Evolutionary conservation across 2,888 invertebrate species (phyloP).

Genomic region (Palloptera scutellata): DNA sequence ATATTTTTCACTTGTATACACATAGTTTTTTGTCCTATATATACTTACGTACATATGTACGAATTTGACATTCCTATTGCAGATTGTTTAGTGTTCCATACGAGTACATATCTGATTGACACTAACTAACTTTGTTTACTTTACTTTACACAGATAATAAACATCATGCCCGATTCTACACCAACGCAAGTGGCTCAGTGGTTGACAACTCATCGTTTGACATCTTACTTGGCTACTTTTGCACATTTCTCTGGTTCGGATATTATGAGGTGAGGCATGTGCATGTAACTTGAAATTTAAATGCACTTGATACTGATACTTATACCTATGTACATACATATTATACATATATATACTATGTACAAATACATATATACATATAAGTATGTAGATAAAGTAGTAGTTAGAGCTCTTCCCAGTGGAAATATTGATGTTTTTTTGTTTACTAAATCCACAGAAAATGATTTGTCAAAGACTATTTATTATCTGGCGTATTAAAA

Average conservation of each 20-base stretch:
- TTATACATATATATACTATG: too few species aligned
- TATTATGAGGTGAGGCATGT: conserved; percentile 72
- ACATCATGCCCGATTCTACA: conserved; percentile 74
- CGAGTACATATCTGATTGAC: background rate
- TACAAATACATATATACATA: too few species aligned
- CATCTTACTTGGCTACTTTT: conserved; percentile 78
- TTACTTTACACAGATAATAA: conserved; percentile 57
- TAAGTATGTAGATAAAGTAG: too few species aligned
- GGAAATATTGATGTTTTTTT: too few species aligned
- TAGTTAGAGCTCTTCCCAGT: too few species aligned
- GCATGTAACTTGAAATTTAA: background rate
- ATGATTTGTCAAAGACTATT: too few species aligned
- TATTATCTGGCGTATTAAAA: too few species aligned
- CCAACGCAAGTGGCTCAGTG: conserved; percentile 80
- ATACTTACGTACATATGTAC: background rate
- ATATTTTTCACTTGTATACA: too few species aligned
- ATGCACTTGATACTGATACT: too few species aligned
- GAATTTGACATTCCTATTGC: conserved; percentile 6
- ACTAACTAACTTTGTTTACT: conserved; percentile 23
- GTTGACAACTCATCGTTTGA: conserved; percentile 82
- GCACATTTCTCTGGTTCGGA: conserved; percentile 89
- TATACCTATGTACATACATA: too few species aligned
- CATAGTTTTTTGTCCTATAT: conserved; percentile 13
- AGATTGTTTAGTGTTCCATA: conserved; percentile 16
- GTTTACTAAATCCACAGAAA: too few species aligned